Base-by-base conservation (phyloP, 2,888 invertebrate species). In the Coelinius sp. region DNA sequence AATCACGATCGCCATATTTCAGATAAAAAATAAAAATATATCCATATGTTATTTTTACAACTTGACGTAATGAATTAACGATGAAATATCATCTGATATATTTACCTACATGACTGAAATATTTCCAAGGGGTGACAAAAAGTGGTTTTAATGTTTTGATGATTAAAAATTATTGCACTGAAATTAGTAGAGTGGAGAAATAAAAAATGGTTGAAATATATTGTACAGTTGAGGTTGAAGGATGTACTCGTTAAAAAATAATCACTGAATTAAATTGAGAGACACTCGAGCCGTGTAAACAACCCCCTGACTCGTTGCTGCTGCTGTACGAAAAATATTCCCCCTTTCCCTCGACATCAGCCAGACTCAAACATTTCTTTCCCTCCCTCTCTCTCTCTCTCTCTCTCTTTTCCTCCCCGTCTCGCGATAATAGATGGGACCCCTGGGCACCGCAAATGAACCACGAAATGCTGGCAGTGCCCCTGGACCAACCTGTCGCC, bases 361-460 rank as follows among this genome's bases (percentile, higher is more conserved):
- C 20, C 62, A 70, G 63, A 56, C 59, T 17, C 12, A 27, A n/a
- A 63, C 59, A 35, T 64, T 44, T 70, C 20, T 64, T 46, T 44
- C 12, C 17, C 53, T 65, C n/a, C 49, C 10, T 20, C 10, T 17
- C 12, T n/a, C 66, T 70, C 27, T 46, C 27, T 68, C 35, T 35
- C 46, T 59, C 63, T 41, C 63, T 44, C 53, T 66, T 70, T 71
- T 24, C 63, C 52, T 24, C 38, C 44, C 46, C 44, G 49, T 46
- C n/a, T 35, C 82, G 79, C 80, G 82, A 84, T 87, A 87, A 87
- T 87, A 85, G 85, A 87, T 87, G 86, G 84, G 83, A 87, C 87
- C 87, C 87, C 82, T 86, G 87, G 87, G 87, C 84, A 86, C 87
- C 87, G 87, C 87, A 87, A 87, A 87, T 87, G 87, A 87, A 87